A percentile compares a stretch with the other conserved stretches of the same genome.
These are phyloP conservation scores for Stylophora pistillata DNA, from an alignment of 64 coral and sea anemone species.

Conservation along the genomic window DNA sequence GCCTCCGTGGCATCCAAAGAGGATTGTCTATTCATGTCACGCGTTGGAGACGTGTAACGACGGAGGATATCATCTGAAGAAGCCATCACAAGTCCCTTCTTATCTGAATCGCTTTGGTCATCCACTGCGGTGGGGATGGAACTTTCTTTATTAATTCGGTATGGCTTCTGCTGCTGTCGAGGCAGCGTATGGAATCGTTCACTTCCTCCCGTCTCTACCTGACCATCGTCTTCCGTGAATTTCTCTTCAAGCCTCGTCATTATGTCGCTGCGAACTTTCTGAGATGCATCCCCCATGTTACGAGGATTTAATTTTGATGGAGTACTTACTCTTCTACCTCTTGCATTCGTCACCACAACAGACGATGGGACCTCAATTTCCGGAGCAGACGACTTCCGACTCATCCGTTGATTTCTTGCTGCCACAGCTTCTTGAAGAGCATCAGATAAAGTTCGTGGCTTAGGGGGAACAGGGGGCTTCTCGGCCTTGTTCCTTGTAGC, in stretches of 20 bases:
- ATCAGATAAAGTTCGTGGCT: constrained; percentile 63
- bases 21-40: constrained; percentile 36
- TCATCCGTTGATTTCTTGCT: constrained; percentile 59
- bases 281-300: constrained; percentile 10
- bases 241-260: constrained; percentile 28
- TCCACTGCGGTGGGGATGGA: background rate
- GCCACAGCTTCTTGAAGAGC: constrained; percentile 80
- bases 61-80: constrained; percentile 5
- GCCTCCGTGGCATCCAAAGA: constrained; percentile 9
- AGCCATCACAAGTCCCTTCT: background rate
- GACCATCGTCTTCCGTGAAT: constrained; percentile 31
- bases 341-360: background rate
- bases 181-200: background rate
- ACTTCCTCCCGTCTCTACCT: background rate
- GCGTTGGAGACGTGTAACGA: background rate
- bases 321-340: constrained; percentile 44
- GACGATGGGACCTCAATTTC: background rate
- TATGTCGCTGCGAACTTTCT: constrained; percentile 24
- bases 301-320: constrained; percentile 37
- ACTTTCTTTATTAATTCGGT: background rate
- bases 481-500: background rate
- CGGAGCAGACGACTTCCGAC: constrained; percentile 11
- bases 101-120: background rate
- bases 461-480: constrained; percentile 12
- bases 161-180: background rate